Evolutionary conservation across 2,113 vertebrate species (phyloP).

Genomic region (Corydoras sp.): DNA sequence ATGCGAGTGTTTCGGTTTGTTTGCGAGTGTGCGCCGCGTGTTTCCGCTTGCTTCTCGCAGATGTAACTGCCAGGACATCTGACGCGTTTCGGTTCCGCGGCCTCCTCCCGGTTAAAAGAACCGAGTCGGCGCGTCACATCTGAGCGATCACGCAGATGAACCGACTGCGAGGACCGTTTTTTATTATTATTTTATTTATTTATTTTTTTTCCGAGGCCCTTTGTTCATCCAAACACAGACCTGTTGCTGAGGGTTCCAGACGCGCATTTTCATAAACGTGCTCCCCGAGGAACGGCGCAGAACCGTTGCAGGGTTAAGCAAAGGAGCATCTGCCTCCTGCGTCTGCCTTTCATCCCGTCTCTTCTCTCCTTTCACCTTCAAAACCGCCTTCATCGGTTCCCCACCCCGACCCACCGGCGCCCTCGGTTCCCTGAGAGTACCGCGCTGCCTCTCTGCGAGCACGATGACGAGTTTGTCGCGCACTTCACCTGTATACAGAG

Average conservation of each 20-base stretch:
- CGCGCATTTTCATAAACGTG: constrained; percentile 49
- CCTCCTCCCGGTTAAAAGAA: background rate
- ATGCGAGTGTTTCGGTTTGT: background rate
- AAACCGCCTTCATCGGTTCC: background rate
- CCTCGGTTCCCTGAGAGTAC: constrained; percentile 47
- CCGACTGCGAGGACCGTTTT: background rate
- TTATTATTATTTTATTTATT: constrained; percentile 11
- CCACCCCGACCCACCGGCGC: background rate
- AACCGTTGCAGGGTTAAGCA: constrained; percentile 36
- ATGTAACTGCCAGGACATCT: constrained; percentile 23
- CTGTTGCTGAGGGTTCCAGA: constrained; percentile 40
- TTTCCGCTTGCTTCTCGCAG: constrained; percentile 10
- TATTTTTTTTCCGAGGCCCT: background rate
- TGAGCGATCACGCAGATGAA: constrained; percentile 2
- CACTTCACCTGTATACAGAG: background rate
- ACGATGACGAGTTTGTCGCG: constrained; percentile 14
- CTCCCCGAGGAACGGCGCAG: constrained; percentile 49
- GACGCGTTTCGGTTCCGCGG: background rate
- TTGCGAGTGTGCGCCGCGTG: background rate
- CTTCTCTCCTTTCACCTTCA: constrained; percentile 12
- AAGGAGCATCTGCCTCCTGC: constrained; percentile 15
- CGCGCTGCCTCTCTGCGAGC: constrained; percentile 53
- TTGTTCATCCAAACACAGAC: constrained; percentile 55
- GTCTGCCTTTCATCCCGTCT: constrained; percentile 41
- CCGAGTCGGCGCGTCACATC: constrained; percentile 16